Percentiles rank a stretch among this genome's conserved stretches.
Conservation (phyloP, 1,140 invertebrate species). For the Drosophila ambigua region DNA sequence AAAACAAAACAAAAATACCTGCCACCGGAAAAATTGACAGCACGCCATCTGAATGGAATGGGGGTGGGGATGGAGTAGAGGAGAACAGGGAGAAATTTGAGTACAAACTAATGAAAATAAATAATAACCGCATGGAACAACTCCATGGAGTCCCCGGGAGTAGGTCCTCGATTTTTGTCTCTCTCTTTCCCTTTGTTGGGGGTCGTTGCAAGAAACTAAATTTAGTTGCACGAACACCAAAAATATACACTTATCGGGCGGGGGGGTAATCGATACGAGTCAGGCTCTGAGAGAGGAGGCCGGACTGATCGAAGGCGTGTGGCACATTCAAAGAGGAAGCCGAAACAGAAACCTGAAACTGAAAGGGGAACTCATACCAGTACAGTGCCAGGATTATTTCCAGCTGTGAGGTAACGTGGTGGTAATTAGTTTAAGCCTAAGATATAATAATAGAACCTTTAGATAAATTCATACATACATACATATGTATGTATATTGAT, state of each 20-base stretch:
- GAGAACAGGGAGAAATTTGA: conserved; percentile 25
- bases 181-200: conserved; percentile 51
- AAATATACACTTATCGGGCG: conserved; percentile 34
- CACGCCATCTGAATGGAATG: conserved; percentile 53
- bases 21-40: conserved; percentile 76
- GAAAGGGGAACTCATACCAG: not conserved
- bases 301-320: conserved; percentile 26
- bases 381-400: not conserved
- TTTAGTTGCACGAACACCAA: conserved; percentile 61
- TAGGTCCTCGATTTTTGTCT: conserved; percentile 3
- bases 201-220: conserved; percentile 53
- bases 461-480: too few species aligned
- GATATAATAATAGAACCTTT: not conserved
- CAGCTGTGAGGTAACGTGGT: not conserved
- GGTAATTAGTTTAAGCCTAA: not conserved
- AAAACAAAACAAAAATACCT: conserved; percentile 31
- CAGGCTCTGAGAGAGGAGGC: not conserved
- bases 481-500: too few species aligned
- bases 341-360: conserved; percentile 7
- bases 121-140: conserved; percentile 42
- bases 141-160: conserved; percentile 3
- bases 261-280: conserved; percentile 59
- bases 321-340: conserved; percentile 2
- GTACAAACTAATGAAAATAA: conserved; percentile 63
- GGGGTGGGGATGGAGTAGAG: too few species aligned